Evolutionary conservation across 2,797 vertebrate species (phyloP).

Genomic region (Phrynocephalus vlangalii): DNA sequence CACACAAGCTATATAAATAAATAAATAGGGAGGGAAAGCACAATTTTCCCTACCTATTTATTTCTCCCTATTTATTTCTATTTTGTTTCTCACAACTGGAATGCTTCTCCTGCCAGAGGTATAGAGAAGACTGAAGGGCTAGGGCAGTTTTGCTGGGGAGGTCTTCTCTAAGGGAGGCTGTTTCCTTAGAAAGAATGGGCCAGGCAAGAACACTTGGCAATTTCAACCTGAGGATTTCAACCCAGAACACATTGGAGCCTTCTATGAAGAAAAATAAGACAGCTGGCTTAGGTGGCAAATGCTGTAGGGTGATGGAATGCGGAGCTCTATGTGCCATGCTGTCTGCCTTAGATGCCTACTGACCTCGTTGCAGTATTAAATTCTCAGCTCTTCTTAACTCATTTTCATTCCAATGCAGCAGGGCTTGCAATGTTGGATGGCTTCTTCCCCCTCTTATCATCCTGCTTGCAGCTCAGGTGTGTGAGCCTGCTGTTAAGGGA

Average conservation of each 20-base stretch:
- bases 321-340: background rate
- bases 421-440: background rate
- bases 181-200: no score
- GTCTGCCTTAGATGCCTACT: background rate
- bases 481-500: constrained; percentile 16
- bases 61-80: no score
- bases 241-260: background rate
- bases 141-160: no score
- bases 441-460: background rate
- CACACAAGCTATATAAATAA: no score
- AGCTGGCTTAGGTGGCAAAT: background rate
- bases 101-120: no score
- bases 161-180: no score
- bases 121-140: no score
- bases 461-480: background rate
- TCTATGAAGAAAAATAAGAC: background rate
- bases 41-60: no score
- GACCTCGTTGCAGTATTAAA: background rate
- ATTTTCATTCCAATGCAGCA: background rate
- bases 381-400: background rate
- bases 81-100: no score
- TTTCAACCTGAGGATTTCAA: background rate
- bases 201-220: background rate
- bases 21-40: no score
- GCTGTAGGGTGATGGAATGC: background rate